Evolutionary conservation across 64 coral and sea anemone genomes (phyloP), one percentile per base, ranked within the genome.

Genomic region (Stylophora pistillata): DNA sequence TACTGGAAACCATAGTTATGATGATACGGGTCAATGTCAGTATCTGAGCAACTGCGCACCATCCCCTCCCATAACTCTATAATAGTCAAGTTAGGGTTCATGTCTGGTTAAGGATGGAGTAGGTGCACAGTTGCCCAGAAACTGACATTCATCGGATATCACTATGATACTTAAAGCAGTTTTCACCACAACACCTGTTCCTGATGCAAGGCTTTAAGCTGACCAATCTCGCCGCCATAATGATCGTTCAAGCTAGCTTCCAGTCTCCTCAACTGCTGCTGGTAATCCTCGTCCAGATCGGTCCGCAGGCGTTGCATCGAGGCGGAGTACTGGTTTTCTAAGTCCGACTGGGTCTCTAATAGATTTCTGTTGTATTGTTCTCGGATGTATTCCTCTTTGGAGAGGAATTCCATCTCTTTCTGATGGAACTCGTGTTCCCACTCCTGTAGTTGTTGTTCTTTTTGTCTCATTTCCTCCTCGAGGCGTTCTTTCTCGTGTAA

Each of bases 371-470:
- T 78, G 73, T 86, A 95, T n/a, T 91, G 79, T 72, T 82, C 73
- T 72, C 88, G 78, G 78, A 95, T 86, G 77, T 72, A 87, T 41
- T 95, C 89, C 30, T 91, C 89, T 53, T 95, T 88, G 34, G 87
- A 87, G 0, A 80, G 66, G 71, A 93, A 93, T 47, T 93, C 93
- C 63, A 90, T 5, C 56, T 99, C 93, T 63, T 93, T 99, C 16
- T 92, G 55, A n/a, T 95, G 93, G 77, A 99, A 92, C 32, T 99
- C 97, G 37, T 85, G 85, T 83, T 99, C 89, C 97, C 97, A 99
- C 85, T 95, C 90, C 57, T 95, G 93, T 13, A 99, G 55, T 29
- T 95, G 89, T 21, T 56, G 71, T 34, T 99, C 97, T 52, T 99
- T 99, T 13, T 95, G 89, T 55, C 75, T 86, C 90, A 99, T 92